Percentiles rank a stretch among this genome's conserved stretches.
These are phyloP conservation scores for Diadumene lineata DNA, from an alignment of 92 coral and sea anemone species.

Conservation along the genomic window DNA sequence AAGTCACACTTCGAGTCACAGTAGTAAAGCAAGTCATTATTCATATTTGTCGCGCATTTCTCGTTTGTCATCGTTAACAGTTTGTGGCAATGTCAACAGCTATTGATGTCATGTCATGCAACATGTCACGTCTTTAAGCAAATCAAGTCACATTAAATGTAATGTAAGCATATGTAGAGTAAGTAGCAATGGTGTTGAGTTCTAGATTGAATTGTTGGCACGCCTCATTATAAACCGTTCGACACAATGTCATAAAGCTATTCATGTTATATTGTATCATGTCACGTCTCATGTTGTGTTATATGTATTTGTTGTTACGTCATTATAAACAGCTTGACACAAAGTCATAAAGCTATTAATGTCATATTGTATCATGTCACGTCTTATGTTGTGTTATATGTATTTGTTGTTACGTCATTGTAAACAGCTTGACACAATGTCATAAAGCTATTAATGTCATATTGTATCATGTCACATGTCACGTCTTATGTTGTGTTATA, in stretches of 20 bases:
- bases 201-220: background rate
- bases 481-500: background rate
- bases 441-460: too few species aligned
- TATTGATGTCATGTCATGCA: background rate
- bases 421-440: background rate
- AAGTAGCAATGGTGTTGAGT: background rate
- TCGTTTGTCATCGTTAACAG: background rate
- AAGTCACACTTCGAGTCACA: background rate
- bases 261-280: background rate
- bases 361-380: background rate
- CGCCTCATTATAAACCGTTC: too few species aligned
- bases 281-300: background rate
- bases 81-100: background rate
- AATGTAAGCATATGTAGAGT: background rate
- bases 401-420: background rate
- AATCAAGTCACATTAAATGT: background rate
- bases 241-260: background rate
- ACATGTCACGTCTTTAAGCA: background rate
- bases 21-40: background rate
- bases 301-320: background rate
- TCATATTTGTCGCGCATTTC: background rate
- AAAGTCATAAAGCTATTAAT: background rate
- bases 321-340: too few species aligned
- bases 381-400: background rate
- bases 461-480: background rate